Base-by-base conservation (phyloP, 1,140 invertebrate genomes). In the Drosophila azteca region DNA sequence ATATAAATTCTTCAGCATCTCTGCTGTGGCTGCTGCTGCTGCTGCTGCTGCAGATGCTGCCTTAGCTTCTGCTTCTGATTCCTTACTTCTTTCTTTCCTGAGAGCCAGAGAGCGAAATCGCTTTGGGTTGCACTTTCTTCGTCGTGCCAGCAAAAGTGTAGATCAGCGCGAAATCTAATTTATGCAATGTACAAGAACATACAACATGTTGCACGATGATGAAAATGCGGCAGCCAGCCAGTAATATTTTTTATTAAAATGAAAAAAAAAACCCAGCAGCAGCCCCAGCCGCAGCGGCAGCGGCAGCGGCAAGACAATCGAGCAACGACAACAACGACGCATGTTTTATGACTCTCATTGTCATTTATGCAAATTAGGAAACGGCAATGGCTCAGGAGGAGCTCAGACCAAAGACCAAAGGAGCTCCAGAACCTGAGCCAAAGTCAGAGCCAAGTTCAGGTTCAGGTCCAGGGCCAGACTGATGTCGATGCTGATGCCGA, bases 311-410 rank as follows among this genome's bases (percentile, higher is more conserved):
- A 74, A 68, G 71, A 83, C 78, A 80, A 80, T 77, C 76, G 76
- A 74, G 70, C 68, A 64, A 67, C 75, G 69, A 87, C 83, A 87
- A 88, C 69, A 83, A 90, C 81, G 78, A 90, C 87, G 85, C 85
- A 90, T 90, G 85, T 90, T 90, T 90, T 90, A 90, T 90, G 85
- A 90, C 81, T 90, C 81, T 82, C 87, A 90, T 90, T 90, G 85
- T 90, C 85, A 90, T 90, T 90, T 90, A 90, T 90, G 85, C 81
- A 90, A 90, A 90, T 90, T 90, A 85, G 82, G 80, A 77, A 76
- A 80, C 63, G 68, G 73, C 70, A 67, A 68, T 68, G 65, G 63
- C 50, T 57, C 70, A 64, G 45, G 50, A 63, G 62, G 46, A 26
- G 24, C 24, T 26, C 24, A 26, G 24, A n/a, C n/a, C n/a, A n/a